Conservation (phyloP, 2,113 vertebrate species). For the Suncus etruscus region DNA sequence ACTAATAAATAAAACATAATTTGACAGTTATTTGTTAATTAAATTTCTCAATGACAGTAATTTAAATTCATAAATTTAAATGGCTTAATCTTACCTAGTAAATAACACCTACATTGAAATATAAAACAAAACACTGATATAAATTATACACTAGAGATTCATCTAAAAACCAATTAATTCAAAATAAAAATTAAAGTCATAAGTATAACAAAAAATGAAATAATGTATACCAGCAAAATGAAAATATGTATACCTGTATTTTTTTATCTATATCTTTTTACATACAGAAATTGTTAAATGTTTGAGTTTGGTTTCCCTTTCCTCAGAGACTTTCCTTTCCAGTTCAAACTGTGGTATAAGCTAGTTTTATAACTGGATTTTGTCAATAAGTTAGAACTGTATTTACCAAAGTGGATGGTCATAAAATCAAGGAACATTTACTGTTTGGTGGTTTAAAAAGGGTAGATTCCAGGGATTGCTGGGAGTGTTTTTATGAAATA, state of each 20-base stretch:
- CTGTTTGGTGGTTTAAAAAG: too few relatives aligned
- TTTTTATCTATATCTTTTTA: neutral
- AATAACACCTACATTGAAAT: neutral
- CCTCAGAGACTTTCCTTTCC: neutral
- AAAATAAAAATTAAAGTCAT: neutral
- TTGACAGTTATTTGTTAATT: too few relatives aligned
- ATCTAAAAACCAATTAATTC: neutral
- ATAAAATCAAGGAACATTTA: too few relatives aligned
- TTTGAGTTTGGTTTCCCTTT: neutral
- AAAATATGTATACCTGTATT: neutral
- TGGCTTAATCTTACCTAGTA: neutral
- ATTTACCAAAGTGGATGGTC: too few relatives aligned
- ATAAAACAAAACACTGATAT: neutral
- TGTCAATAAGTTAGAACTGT: too few relatives aligned
- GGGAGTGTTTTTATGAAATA: too few relatives aligned
- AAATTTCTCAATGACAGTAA: too few relatives aligned
- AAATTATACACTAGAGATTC: neutral
- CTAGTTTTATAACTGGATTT: neutral
- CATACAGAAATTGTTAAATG: neutral
- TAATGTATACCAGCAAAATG: neutral
- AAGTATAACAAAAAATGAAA: neutral
- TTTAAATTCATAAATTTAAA: conserved; percentile 9
- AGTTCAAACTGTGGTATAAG: neutral
- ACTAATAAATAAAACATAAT: neutral
- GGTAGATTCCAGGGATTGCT: too few relatives aligned